phyloP scores from a whole-genome alignment of 2,888 invertebrate species.

The Buathra laborator region DNA sequence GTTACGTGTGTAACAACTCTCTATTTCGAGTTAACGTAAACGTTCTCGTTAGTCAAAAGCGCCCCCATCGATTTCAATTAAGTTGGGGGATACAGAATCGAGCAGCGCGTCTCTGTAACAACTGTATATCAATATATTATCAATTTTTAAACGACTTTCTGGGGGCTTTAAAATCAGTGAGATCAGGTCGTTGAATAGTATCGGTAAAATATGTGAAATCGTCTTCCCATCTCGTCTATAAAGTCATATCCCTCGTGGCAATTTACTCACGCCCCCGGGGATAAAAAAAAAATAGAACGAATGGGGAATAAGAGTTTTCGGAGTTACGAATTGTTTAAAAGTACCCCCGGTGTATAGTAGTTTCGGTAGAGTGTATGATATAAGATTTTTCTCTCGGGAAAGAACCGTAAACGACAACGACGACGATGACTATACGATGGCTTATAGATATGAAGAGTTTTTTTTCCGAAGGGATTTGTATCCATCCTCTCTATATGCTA shows the following conservation, averaged over 20 bases:
- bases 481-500: slow-evolving; percentile 74
- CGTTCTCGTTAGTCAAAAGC: slow-evolving; percentile 58
- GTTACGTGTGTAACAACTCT: slow-evolving; percentile 32
- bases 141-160: neutral
- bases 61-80: slow-evolving; percentile 45
- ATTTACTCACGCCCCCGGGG: slow-evolving; percentile 65
- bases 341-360: slow-evolving; percentile 48
- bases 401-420: slow-evolving; percentile 60
- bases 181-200: slow-evolving; percentile 3
- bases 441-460: slow-evolving; percentile 80
- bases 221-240: neutral
- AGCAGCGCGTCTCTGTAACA: neutral
- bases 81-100: slow-evolving; percentile 9
- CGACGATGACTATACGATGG: slow-evolving; percentile 66
- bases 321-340: slow-evolving; percentile 72
- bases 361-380: slow-evolving; percentile 19
- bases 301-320: slow-evolving; percentile 53
- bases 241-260: slow-evolving; percentile 63
- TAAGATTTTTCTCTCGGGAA: slow-evolving; percentile 56
- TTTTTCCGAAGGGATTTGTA: slow-evolving; percentile 78
- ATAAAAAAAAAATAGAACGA: slow-evolving; percentile 35
- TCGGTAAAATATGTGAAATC: slow-evolving; percentile 37
- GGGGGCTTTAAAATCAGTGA: neutral
- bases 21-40: slow-evolving; percentile 40
- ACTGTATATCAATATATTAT: slow-evolving; percentile 4